Evolutionary conservation across 2,113 vertebrate genomes (phyloP), one percentile per base, ranked within the genome.

Genomic region (Odocoileus hemionus): DNA sequence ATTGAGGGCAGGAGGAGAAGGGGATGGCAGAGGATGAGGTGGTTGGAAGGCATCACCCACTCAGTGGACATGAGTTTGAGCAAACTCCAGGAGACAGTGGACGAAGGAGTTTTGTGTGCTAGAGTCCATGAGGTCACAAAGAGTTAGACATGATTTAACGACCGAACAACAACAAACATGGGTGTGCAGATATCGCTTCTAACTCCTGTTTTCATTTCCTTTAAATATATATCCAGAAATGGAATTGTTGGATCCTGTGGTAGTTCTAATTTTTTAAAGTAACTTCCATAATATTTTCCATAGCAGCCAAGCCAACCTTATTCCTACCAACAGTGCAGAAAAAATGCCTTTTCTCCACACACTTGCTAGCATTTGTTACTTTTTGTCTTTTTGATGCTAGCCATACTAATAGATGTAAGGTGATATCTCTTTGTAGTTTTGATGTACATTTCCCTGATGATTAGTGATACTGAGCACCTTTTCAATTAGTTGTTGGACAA

Each of bases 11-110:
- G 23, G 23, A 11, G 21, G 67, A 39, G 19, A 74, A 74, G n/a
- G 10, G 10, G 33, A 2, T 0, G 0, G 19, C n/a, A 36, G n/a
- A 74, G 67, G 67, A 74, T 39, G n/a, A 74, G 19, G 12, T 25
- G 19, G 19, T 74, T 39, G 21, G 67, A 74, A 13, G 23, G n/a
- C 67, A 74, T 39, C 19, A 74, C 10, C 19, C 10, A 39, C 36
- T 74, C 67, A 74, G 19, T 39, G 19, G n/a, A 74, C 10, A 39
- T 13, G 23, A 74, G 23, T 74, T 12, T 25, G n/a, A 13, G 67
- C 10, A 39, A 39, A 74, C 10, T 39, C 19, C 67, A 70, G n/a
- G n/a, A 70, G 17, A 70, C 36, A n/a, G 17, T 70, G 64, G 16
- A 70, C 0, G 0, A 70, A n/a, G 9, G 64, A 36, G 64, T 36